These are phyloP conservation scores for Semicossyphus pulcher DNA, from an alignment of 2,113 vertebrate species.

Conservation along the genomic window DNA sequence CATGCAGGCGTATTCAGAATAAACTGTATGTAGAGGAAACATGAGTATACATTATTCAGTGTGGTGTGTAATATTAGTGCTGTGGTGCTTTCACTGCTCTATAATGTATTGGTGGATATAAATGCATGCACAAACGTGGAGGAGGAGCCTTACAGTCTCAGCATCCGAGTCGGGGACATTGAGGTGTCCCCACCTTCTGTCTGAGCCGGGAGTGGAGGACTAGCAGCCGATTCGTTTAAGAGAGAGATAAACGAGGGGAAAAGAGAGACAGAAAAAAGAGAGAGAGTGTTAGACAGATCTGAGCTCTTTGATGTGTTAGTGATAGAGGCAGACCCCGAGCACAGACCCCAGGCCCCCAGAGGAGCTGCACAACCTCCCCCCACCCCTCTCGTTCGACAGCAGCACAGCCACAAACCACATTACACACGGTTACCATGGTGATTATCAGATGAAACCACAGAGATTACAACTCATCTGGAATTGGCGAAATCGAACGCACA, in stretches of 20 bases:
- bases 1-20: too few relatives aligned
- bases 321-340: conserved; percentile 42
- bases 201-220: conserved; percentile 89
- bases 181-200: conserved; percentile 93
- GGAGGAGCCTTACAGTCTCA: conserved; percentile 93
- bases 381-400: too few relatives aligned
- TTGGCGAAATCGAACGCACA: conserved; percentile 36
- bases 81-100: background rate
- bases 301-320: conserved; percentile 48
- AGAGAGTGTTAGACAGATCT: conserved; percentile 45
- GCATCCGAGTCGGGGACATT: conserved; percentile 95
- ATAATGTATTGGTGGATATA: conserved; percentile 8
- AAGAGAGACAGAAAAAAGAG: conserved; percentile 37
- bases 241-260: conserved; percentile 7
- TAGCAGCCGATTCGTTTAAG: conserved; percentile 71
- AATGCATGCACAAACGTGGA: conserved; percentile 40
- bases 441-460: conserved; percentile 67
- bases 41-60: background rate
- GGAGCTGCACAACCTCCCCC: conserved; percentile 31
- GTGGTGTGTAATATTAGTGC: conserved; percentile 2
- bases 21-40: background rate
- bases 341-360: conserved; percentile 36
- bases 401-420: conserved; percentile 54
- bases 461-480: conserved; percentile 62
- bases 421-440: conserved; percentile 74